phyloP scores from a whole-genome alignment of 1,140 invertebrate species.

The honey bee (Apis mellifera) region Amel_HAv3.1 CM009932.2:13328501-13329000 shows the following conservation, averaged over 20 bases:
- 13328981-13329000: no score
- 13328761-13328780: background rate
- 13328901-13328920: background rate
- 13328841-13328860: background rate
- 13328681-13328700: background rate
- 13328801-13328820: background rate
- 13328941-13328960: background rate
- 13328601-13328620: background rate
- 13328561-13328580: background rate
- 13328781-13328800: background rate
- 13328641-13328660: background rate
- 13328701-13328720: background rate
- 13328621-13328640: no score
- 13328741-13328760: background rate
- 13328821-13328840: no score
- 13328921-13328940: background rate
- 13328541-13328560: background rate
- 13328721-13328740: constrained; percentile 7
- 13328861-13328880: background rate
- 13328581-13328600: background rate
- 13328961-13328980: background rate
- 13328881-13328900: background rate
- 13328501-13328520: background rate
- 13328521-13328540: background rate
- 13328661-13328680: background rate